Evolutionary conservation across 1,140 invertebrate species (phyloP).

Genomic region (Meloidogyne exigua): DNA sequence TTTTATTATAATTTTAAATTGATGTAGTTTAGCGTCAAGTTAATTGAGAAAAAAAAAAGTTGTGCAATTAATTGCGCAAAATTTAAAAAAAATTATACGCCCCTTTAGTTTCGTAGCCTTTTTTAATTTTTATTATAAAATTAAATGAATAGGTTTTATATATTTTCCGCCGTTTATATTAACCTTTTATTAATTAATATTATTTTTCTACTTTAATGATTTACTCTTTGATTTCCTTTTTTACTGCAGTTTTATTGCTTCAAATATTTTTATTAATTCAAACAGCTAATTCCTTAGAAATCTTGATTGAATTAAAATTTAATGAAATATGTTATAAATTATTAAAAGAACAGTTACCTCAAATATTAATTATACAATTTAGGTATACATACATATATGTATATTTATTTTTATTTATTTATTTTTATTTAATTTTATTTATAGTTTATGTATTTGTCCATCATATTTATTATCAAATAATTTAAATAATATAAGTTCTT

Average conservation of each 20-base stretch:
- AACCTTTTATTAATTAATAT: neutral
- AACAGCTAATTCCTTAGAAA: neutral
- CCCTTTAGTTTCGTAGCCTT: neutral
- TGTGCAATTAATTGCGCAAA: neutral
- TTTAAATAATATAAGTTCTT: neutral
- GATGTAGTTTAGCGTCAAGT: neutral
- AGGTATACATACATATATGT: neutral
- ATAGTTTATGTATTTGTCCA: neutral
- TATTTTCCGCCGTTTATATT: no score
- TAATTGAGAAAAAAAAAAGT: neutral
- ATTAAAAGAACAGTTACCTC: neutral
- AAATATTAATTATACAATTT: neutral
- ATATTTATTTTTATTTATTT: no score
- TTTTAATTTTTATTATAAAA: conserved; percentile 2
- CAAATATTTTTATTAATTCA: neutral
- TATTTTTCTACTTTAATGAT: neutral
- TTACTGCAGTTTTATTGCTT: neutral
- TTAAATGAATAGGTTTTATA: neutral
- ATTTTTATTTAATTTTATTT: neutral
- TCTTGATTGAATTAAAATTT: neutral
- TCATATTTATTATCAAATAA: neutral
- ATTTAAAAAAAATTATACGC: neutral
- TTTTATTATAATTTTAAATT: neutral
- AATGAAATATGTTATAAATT: neutral
- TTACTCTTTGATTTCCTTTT: neutral